Evolutionary conservation across 2,113 vertebrate genomes (phyloP), one percentile per base, ranked within the genome.

Genomic region (Esox niger): DNA sequence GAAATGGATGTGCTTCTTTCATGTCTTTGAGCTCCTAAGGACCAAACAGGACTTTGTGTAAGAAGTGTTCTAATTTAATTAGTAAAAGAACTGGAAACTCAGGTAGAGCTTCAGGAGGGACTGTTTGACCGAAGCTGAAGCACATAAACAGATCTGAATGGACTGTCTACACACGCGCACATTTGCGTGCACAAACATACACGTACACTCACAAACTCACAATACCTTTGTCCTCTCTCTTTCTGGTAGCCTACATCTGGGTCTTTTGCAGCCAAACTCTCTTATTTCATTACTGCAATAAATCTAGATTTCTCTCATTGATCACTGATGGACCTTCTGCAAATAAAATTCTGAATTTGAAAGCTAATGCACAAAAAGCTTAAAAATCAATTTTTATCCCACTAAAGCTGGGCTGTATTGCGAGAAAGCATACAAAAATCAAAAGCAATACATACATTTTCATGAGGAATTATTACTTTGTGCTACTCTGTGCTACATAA

Each of bases 301-400:
- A 90, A 91, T 91, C 89, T 84, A 81, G 85, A 87, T 87, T 91
- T 85, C 81, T 83, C 73, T 68, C 89, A 92, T 92, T 90, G 90
- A 92, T 91, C 91, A 91, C 84, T 86, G 88, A 88, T 85, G 88
- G 20, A 84, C 84, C 88, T 85, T 60, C 87, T 71, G 86, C 88
- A 91, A 93, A 91, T 91, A 91, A 83, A 84, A 90, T 92, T 88
- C 89, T 77, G 82, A 90, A 91, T 90, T 84, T 91, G 88, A 91
- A 91, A 86, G 89, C 90, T 91, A 91, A 92, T 91, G 91, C 90
- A 91, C 91, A 88, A 92, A 93, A 90, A 89, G 88, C 88, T 82
- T 82, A 89, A 93, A 91, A 91, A 92, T 92, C 91, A 93, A 92
- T 93, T 86, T 89, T 91, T 90, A 90, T 91, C 90, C 81, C 87